Evolutionary conservation across 2,888 invertebrate species (phyloP).

Genomic region (Zootermopsis nevadensis): DNA sequence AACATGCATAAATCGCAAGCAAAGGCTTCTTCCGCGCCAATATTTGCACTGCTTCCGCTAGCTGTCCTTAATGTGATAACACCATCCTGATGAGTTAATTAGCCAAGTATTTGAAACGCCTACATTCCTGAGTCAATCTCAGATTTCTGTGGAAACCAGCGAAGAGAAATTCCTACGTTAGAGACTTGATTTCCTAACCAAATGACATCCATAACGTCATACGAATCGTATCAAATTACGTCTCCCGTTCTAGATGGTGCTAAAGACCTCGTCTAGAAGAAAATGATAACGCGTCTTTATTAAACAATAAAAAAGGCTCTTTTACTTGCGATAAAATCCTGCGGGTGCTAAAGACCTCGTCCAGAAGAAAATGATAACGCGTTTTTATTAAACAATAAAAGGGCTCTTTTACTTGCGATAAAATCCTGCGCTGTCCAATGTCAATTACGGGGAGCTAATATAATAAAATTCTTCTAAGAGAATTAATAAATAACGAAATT

Average conservation of each 20-base stretch:
- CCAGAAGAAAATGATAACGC: no score
- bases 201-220: not conserved
- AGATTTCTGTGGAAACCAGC: not conserved
- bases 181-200: not conserved
- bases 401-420: no score
- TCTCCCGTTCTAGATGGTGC: not conserved
- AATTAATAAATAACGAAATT: no score
- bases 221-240: not conserved
- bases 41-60: not conserved
- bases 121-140: not conserved
- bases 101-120: not conserved
- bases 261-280: no score
- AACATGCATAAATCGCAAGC: not conserved
- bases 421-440: no score
- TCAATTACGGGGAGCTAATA: no score
- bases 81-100: conserved; percentile 2
- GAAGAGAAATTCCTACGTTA: not conserved
- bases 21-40: not conserved
- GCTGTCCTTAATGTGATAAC: not conserved
- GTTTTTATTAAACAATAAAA: no score
- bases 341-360: not conserved
- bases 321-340: no score
- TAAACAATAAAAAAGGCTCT: no score
- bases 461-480: no score
- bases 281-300: no score